Conservation (phyloP, 2,888 invertebrate genomes). For the Lypha dubia region DNA sequence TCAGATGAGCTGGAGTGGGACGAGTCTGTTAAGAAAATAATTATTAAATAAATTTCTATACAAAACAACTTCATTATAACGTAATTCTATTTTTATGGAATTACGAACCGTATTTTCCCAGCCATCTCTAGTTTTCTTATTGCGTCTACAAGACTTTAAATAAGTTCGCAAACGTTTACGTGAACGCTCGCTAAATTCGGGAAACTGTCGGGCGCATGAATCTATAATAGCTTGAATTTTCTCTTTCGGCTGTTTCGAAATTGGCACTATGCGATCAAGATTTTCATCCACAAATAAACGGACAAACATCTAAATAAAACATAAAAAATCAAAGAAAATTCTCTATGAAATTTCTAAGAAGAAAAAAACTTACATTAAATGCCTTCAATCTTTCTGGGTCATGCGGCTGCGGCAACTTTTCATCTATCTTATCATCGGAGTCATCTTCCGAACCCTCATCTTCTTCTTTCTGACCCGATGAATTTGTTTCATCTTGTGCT, state of each 20-base stretch:
- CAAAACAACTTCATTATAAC: neutral
- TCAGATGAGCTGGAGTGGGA: constrained; percentile 97
- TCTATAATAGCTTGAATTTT: constrained; percentile 99
- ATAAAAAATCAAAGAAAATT: neutral
- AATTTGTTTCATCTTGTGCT: constrained; percentile 92
- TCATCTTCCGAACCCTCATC: constrained; percentile 93
- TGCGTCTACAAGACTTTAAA: constrained; percentile 96
- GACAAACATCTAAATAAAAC: constrained; percentile 94
- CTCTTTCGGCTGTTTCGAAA: constrained; percentile 98
- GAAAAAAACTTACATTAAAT: constrained; percentile 90
- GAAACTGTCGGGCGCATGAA: constrained; percentile 97
- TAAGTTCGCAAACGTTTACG: constrained; percentile 97
- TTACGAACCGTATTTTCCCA: constrained; percentile 92
- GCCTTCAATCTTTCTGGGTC: constrained; percentile 98
- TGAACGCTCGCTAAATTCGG: constrained; percentile 97
- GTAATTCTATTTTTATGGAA: neutral
- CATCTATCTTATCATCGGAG: constrained; percentile 95
- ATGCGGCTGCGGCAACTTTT: constrained; percentile 87
- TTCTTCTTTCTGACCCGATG: constrained; percentile 94
- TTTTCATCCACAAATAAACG: constrained; percentile 98
- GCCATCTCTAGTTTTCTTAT: constrained; percentile 95
- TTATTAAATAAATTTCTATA: neutral
- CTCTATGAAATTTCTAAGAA: neutral
- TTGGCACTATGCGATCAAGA: constrained; percentile 97
- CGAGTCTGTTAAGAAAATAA: constrained; percentile 86